Evolutionary conservation across 2,113 vertebrate species (phyloP).

Genomic region (Eleginops maclovinus): DNA sequence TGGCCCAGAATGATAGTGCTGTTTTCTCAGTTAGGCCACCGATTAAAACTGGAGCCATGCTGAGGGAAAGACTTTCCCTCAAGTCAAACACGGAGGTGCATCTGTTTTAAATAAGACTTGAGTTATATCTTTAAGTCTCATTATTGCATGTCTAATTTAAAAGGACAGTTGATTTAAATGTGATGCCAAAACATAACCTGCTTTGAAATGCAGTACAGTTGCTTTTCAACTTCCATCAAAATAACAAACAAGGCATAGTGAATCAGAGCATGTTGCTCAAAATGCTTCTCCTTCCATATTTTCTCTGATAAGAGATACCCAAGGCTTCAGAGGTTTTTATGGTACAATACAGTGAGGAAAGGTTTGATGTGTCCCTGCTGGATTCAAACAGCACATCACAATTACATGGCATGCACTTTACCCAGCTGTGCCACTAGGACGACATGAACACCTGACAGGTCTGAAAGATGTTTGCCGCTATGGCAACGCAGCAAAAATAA

Average conservation of each 20-base stretch:
- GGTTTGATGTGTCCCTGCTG: constrained; percentile 26
- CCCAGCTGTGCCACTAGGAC: constrained; percentile 63
- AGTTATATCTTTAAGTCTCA: constrained; percentile 40
- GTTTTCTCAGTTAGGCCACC: constrained; percentile 57
- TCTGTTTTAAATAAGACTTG: constrained; percentile 63
- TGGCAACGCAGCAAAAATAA: constrained; percentile 69
- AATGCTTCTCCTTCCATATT: constrained; percentile 2
- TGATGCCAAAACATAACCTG: constrained; percentile 12
- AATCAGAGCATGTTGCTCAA: background rate
- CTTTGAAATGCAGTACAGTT: background rate
- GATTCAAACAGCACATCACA: constrained; percentile 50
- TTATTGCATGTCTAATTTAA: constrained; percentile 50
- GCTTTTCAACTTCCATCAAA: constrained; percentile 7
- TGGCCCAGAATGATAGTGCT: constrained; percentile 58
- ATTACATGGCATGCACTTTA: constrained; percentile 59
- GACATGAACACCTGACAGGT: constrained; percentile 39
- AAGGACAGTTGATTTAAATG: constrained; percentile 42
- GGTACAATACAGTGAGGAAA: constrained; percentile 4
- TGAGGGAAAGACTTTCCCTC: constrained; percentile 63
- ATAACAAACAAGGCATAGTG: background rate
- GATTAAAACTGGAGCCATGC: constrained; percentile 69
- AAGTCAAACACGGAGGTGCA: constrained; percentile 62
- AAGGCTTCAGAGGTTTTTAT: background rate
- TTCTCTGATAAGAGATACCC: constrained; percentile 11
- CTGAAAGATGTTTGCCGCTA: constrained; percentile 58